Conservation (phyloP, 30 jellyfish, hydroid and myxozoan species). For the Turritopsis rubra region DNA sequence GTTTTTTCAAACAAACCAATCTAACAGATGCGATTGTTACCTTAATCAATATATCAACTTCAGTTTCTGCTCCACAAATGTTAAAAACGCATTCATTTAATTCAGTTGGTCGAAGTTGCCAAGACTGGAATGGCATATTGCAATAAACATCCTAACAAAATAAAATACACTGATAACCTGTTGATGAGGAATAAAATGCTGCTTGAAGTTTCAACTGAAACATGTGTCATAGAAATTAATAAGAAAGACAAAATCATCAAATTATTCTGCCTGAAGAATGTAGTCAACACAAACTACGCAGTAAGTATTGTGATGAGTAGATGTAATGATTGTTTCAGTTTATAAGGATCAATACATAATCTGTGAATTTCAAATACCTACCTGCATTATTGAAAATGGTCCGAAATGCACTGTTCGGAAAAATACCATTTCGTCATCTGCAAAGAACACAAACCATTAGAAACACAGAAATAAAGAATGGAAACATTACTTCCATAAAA, state of each 20-base stretch:
- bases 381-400: conserved; percentile 80
- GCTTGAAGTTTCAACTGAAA: too few relatives aligned
- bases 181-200: too few relatives aligned
- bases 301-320: too few relatives aligned
- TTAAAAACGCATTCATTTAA: conserved; percentile 52
- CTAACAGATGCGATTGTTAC: too few relatives aligned
- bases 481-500: background rate
- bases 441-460: background rate
- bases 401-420: conserved; percentile 72
- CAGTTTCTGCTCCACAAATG: conserved; percentile 73
- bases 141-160: conserved; percentile 61
- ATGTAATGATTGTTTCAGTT: background rate
- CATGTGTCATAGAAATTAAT: too few relatives aligned
- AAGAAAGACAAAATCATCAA: too few relatives aligned
- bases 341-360: too few relatives aligned
- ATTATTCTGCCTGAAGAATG: too few relatives aligned
- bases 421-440: conserved; percentile 51
- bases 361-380: too few relatives aligned
- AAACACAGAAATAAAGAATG: background rate
- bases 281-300: too few relatives aligned
- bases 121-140: conserved; percentile 89
- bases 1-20: too few relatives aligned
- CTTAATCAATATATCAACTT: conserved; percentile 72
- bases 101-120: conserved; percentile 79
- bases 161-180: background rate